phyloP scores from a whole-genome alignment of 1,140 invertebrate species.

The Homalodisca vitripennis region DNA sequence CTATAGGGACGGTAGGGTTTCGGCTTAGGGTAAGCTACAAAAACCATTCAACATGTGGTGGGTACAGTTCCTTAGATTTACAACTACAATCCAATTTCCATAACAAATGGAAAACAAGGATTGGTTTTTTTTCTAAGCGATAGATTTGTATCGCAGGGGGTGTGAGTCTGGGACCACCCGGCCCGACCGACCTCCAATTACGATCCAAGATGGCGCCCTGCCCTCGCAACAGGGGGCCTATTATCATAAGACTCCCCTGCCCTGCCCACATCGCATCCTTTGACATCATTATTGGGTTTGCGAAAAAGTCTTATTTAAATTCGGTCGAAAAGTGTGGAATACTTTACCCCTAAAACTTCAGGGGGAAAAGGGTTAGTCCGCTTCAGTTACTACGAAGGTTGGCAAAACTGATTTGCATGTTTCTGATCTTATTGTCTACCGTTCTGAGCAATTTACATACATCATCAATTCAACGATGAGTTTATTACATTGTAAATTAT shows the following conservation, averaged over 20 bases:
- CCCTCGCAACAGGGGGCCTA: conserved; percentile 17
- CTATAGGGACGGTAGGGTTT: conserved; percentile 1
- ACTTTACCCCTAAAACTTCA: too few relatives aligned
- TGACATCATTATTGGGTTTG: conserved; percentile 23
- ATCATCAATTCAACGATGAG: conserved; percentile 17
- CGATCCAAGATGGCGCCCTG: conserved; percentile 13
- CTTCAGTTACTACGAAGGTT: neutral
- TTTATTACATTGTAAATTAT: conserved; percentile 4
- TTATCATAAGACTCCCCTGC: conserved; percentile 20
- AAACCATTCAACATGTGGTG: neutral
- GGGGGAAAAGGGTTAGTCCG: conserved; percentile 18
- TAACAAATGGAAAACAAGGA: conserved; percentile 19
- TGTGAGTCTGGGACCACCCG: neutral
- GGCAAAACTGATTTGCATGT: neutral
- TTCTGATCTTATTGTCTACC: conserved; percentile 7
- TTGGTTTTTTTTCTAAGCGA: conserved; percentile 6
- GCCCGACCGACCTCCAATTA: conserved; percentile 5
- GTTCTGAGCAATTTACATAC: neutral
- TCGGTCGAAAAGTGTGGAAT: too few relatives aligned
- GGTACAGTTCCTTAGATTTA: neutral
- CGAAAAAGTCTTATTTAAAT: too few relatives aligned
- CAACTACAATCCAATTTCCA: conserved; percentile 5
- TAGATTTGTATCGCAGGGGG: conserved; percentile 18
- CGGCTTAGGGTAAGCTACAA: neutral
- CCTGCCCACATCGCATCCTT: conserved; percentile 2